These are phyloP conservation scores for Philereme vetulata DNA, from an alignment of 2,888 invertebrate genomes.

Conservation along the genomic window DNA sequence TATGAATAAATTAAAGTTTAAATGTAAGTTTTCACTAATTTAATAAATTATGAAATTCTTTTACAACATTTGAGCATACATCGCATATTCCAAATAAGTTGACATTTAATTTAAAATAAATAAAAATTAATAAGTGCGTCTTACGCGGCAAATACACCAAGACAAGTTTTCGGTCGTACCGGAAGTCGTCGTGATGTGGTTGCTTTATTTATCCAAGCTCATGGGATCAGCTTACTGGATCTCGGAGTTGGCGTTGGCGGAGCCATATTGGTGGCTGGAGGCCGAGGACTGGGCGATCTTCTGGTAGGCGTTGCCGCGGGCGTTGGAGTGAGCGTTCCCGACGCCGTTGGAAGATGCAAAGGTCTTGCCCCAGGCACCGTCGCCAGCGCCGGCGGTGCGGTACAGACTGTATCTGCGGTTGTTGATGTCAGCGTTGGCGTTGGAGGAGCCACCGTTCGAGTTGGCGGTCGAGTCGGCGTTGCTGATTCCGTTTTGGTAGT, in stretches of 20 bases:
- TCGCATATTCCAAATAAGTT: constrained; percentile 12
- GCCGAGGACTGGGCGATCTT: constrained; percentile 50
- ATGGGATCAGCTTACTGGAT: constrained; percentile 47
- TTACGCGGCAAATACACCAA: constrained; percentile 70
- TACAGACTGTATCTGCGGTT: constrained; percentile 41
- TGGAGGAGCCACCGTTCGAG: constrained; percentile 39
- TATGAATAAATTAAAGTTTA: neutral
- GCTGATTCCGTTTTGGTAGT: constrained; percentile 15
- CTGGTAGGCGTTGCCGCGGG: constrained; percentile 48
- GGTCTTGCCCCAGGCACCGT: constrained; percentile 52
- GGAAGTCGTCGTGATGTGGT: constrained; percentile 75
- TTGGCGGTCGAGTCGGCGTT: constrained; percentile 28
- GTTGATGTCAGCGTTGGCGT: constrained; percentile 42
- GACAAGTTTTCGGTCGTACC: constrained; percentile 64
- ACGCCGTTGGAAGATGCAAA: constrained; percentile 42
- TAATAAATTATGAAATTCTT: constrained; percentile 21
- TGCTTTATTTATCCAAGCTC: constrained; percentile 46
- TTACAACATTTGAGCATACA: constrained; percentile 12
- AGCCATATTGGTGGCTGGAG: constrained; percentile 55
- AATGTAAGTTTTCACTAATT: neutral
- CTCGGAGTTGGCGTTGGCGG: constrained; percentile 63
- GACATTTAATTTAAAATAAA: constrained; percentile 34
- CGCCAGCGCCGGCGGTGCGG: constrained; percentile 44
- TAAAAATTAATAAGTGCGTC: constrained; percentile 54
- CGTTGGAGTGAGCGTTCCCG: constrained; percentile 59